Conservation (phyloP, 2,888 invertebrate species). For the Drosophila mimetica region DNA sequence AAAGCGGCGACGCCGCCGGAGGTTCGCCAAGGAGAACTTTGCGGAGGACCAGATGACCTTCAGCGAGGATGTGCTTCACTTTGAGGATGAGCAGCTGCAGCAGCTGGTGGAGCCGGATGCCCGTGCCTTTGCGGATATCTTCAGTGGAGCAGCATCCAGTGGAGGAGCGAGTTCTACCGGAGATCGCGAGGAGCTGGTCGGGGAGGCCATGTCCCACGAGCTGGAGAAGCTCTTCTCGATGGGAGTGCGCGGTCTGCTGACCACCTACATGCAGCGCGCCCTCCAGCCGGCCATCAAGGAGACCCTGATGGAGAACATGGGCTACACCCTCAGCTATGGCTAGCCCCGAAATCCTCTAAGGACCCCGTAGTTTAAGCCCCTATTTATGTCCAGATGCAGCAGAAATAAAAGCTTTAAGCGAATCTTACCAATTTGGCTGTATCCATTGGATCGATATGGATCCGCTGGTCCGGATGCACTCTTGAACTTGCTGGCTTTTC, state of each 20-base stretch:
- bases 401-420: conserved; percentile 45
- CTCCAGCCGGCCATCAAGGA: conserved; percentile 94
- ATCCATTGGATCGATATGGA: conserved; percentile 66
- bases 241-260: conserved; percentile 92
- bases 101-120: conserved; percentile 82
- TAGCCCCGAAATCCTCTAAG: conserved; percentile 80
- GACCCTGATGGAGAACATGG: conserved; percentile 94
- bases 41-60: conserved; percentile 75
- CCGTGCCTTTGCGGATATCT: conserved; percentile 82
- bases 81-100: conserved; percentile 77
- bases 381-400: conserved; percentile 40
- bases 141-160: conserved; percentile 46
- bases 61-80: conserved; percentile 78
- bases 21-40: conserved; percentile 26
- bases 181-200: conserved; percentile 85
- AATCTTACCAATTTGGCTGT: conserved; percentile 79
- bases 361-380: conserved; percentile 28
- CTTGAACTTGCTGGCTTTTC: conserved; percentile 51
- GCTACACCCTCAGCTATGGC: conserved; percentile 94
- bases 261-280: conserved; percentile 93
- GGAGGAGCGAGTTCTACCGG: conserved; percentile 31
- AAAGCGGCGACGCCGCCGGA: conserved; percentile 60
- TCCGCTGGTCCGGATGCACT: conserved; percentile 13
- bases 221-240: conserved; percentile 94
- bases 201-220: conserved; percentile 90